phyloP scores from a whole-genome alignment of 2,113 vertebrate genomes.

The Oreotrochilus melanogaster region DNA sequence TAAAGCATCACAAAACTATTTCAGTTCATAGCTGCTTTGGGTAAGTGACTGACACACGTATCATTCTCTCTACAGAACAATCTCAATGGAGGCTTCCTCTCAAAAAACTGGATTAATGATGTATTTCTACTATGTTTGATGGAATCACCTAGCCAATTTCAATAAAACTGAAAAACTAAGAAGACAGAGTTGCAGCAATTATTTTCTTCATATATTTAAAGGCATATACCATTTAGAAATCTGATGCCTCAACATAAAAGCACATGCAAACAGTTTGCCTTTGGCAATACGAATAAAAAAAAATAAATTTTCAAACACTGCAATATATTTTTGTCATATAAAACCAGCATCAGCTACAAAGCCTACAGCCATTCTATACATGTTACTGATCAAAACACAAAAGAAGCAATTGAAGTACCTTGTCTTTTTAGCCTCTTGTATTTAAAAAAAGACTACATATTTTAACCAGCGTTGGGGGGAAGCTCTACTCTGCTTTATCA shows the following conservation, averaged over 20 bases:
- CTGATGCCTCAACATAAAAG: neutral
- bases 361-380: neutral
- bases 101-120: conserved; percentile 44
- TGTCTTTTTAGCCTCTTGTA: neutral
- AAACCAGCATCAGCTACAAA: neutral
- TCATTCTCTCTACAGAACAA: conserved; percentile 25
- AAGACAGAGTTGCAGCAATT: neutral
- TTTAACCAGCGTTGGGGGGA: neutral
- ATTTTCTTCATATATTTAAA: neutral
- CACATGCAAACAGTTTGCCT: neutral
- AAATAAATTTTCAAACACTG: neutral
- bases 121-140: conserved; percentile 2
- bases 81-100: conserved; percentile 9
- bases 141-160: neutral
- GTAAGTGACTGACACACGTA: neutral
- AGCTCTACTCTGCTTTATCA: neutral
- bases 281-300: neutral
- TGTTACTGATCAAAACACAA: neutral
- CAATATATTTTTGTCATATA: neutral
- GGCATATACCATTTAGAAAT: neutral
- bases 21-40: conserved; percentile 25
- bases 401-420: neutral
- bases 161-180: neutral
- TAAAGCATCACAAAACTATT: conserved; percentile 33
- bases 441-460: neutral